Evolutionary conservation across 2,113 vertebrate genomes (phyloP), one percentile per base, ranked within the genome.

Genomic region (Nannobrachium achirus): DNA sequence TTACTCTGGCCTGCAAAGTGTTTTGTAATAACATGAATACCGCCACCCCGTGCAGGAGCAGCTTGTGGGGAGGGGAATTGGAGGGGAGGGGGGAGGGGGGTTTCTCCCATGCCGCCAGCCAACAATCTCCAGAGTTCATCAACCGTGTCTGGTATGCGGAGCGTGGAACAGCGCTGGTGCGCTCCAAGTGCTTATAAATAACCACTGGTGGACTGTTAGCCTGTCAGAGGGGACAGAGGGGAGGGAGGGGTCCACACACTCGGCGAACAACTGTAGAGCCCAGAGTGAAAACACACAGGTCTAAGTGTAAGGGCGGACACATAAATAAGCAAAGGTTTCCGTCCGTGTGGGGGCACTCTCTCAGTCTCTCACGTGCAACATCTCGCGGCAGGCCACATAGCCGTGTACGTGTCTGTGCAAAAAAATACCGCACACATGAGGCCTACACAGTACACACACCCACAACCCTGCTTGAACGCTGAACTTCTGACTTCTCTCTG

Each of bases 101-200:
- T 53, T 69, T 67, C 71, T 64, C 48, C 58, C 66, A 48, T 41
- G 67, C 70, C 61, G 64, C 46, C 61, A 38, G 58, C 19, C 53
- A 81, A 78, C 66, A 73, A 81, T 79, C 69, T 63, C 63, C 46
- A 74, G 48, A 73, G 69, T 76, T 76, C 67, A 78, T 78, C 59
- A 46, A 50, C 56, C 73, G 45, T 66, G 63, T 65, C 78, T 74
- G 81, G 81, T 63, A 81, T 85, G 80, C 66, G 50, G 25, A 33
- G 69, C 67, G 42, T 71, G 63, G 68, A 62, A 18, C 53, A 20
- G 56, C 25, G 16, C 75, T 53, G 71, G 49, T 60, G 62, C 55
- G 76, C 71, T 67, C 50, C 70, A 80, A 19, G 10, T 50, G 52
- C 14, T 74, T 85, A 75, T 80, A 85, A 83, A 88, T 84, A 86